These are phyloP conservation scores for Ataeniobius toweri DNA, from an alignment of 2,797 vertebrate genomes.

Conservation along the genomic window DNA sequence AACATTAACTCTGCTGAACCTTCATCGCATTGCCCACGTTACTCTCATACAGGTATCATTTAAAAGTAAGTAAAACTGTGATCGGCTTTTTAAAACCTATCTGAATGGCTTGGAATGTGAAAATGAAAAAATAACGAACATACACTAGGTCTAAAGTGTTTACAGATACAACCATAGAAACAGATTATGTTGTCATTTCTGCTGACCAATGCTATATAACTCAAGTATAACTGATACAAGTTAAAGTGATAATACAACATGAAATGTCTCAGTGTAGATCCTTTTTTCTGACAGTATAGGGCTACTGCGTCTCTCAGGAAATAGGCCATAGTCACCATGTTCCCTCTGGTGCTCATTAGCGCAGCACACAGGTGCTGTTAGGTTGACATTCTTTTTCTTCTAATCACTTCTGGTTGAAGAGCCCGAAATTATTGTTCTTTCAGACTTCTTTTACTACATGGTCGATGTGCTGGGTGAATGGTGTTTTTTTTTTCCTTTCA, in stretches of 20 bases:
- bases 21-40: too few relatives aligned
- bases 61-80: too few relatives aligned
- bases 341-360: slow-evolving; percentile 65
- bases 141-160: background rate
- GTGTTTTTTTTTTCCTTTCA: background rate
- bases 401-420: background rate
- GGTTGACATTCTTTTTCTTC: slow-evolving; percentile 7
- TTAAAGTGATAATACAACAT: background rate
- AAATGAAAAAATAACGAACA: background rate
- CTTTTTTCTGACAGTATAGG: slow-evolving; percentile 35
- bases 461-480: background rate
- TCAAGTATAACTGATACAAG: background rate
- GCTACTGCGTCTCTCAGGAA: slow-evolving; percentile 49
- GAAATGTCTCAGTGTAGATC: background rate
- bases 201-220: background rate
- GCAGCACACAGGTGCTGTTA: slow-evolving; percentile 16
- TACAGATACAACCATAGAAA: background rate
- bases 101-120: background rate
- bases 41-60: too few relatives aligned
- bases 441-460: background rate
- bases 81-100: background rate
- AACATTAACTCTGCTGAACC: too few relatives aligned
- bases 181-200: background rate
- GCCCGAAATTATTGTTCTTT: background rate
- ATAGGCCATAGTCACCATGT: slow-evolving; percentile 32